A percentile compares a stretch with the other conserved stretches of the same genome.
Conservation (phyloP, 2,888 invertebrate genomes). For the Dolomedes plantarius region DNA sequence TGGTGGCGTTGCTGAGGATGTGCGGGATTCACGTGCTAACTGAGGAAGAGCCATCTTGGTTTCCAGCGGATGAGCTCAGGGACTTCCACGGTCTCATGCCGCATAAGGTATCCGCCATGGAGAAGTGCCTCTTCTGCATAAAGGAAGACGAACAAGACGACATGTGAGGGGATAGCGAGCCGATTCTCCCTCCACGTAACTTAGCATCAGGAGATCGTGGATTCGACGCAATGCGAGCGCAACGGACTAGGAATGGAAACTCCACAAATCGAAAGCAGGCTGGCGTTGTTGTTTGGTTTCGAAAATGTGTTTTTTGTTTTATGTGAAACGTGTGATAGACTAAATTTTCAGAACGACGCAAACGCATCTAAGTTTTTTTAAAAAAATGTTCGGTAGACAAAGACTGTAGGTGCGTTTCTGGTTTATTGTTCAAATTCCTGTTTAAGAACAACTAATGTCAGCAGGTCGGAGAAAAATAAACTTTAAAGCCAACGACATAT, state of each 20-base stretch:
- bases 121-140: conserved; percentile 89
- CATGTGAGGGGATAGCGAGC: neutral
- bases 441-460: too few relatives aligned
- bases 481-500: too few relatives aligned
- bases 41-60: conserved; percentile 94
- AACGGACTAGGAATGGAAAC: neutral
- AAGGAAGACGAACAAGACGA: conserved; percentile 77
- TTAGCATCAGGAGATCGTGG: conserved; percentile 4
- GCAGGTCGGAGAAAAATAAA: too few relatives aligned
- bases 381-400: too few relatives aligned
- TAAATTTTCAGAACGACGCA: neutral
- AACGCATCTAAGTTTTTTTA: too few relatives aligned
- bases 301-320: too few relatives aligned
- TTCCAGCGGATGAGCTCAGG: conserved; percentile 89
- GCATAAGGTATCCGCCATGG: conserved; percentile 86
- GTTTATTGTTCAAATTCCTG: too few relatives aligned
- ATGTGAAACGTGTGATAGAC: neutral
- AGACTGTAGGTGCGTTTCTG: too few relatives aligned
- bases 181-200: neutral
- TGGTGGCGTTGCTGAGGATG: conserved; percentile 81
- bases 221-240: neutral
- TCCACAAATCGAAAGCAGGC: neutral
- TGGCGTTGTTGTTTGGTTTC: too few relatives aligned
- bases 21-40: conserved; percentile 86
- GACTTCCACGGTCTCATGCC: conserved; percentile 93